Evolutionary conservation across 1,140 invertebrate species (phyloP).

Genomic region (Ditylenchus dipsaci): DNA sequence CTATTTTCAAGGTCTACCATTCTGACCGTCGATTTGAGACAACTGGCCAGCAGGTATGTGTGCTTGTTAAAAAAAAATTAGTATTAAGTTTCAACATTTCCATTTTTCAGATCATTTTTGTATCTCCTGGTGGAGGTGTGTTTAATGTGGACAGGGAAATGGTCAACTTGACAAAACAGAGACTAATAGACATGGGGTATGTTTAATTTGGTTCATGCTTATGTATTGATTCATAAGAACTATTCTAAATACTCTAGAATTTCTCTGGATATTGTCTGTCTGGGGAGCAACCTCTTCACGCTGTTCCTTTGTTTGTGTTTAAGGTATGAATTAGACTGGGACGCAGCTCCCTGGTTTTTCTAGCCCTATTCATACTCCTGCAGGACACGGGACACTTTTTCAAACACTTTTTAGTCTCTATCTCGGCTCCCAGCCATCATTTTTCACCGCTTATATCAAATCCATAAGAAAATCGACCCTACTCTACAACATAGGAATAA

Average conservation of each 20-base stretch:
- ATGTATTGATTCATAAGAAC: neutral
- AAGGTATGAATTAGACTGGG: too few relatives aligned
- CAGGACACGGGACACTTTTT: too few relatives aligned
- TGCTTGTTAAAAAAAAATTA: neutral
- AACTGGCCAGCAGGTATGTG: constrained; percentile 81
- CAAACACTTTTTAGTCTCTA: too few relatives aligned
- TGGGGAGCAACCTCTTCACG: constrained; percentile 94
- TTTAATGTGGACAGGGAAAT: constrained; percentile 90
- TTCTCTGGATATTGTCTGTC: constrained; percentile 76
- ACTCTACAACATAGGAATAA: too few relatives aligned
- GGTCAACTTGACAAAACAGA: constrained; percentile 94
- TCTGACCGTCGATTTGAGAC: constrained; percentile 93
- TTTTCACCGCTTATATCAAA: too few relatives aligned
- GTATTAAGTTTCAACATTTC: neutral
- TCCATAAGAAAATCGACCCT: too few relatives aligned
- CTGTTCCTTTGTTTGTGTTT: constrained; percentile 84
- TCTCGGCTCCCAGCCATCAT: too few relatives aligned
- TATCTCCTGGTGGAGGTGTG: constrained; percentile 94
- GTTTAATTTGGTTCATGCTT: neutral
- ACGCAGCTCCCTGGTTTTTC: too few relatives aligned
- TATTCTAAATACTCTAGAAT: constrained; percentile 57
- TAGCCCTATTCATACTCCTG: too few relatives aligned
- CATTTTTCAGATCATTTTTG: constrained; percentile 69
- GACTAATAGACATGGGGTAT: constrained; percentile 86
- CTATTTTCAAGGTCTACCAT: constrained; percentile 83